phyloP scores from a whole-genome alignment of 2,888 invertebrate species.

The Callyntrura guangdongensis region DNA sequence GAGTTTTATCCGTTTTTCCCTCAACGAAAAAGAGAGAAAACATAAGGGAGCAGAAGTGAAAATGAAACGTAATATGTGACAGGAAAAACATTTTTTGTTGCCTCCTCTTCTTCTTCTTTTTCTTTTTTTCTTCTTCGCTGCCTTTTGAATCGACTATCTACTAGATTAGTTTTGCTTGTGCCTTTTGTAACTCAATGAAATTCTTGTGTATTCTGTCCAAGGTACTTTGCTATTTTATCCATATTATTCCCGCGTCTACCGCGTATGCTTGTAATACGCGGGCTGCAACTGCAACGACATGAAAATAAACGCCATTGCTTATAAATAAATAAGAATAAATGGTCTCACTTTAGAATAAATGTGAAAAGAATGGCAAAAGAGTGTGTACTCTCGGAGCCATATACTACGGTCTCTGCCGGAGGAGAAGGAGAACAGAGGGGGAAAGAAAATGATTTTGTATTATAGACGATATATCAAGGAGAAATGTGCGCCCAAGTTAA shows the following conservation, averaged over 20 bases:
- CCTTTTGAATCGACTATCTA: constrained; percentile 33
- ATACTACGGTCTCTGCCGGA: background rate
- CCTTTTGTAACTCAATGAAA: constrained; percentile 63
- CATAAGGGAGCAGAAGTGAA: constrained; percentile 55
- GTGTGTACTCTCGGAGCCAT: background rate
- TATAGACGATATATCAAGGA: background rate
- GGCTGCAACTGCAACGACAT: constrained; percentile 17
- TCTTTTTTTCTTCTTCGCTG: background rate
- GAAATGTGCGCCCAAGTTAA: constrained; percentile 1
- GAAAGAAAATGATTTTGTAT: constrained; percentile 24
- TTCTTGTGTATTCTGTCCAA: constrained; percentile 34
- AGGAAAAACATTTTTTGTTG: constrained; percentile 70
- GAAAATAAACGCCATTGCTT: constrained; percentile 30
- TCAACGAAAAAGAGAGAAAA: constrained; percentile 50
- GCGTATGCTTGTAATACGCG: background rate
- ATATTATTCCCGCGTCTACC: background rate
- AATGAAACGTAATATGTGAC: constrained; percentile 76
- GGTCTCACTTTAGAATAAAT: constrained; percentile 67
- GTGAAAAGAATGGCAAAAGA: constrained; percentile 52
- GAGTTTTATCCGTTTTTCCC: constrained; percentile 11
- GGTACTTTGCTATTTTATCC: constrained; percentile 46
- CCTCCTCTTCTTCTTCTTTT: constrained; percentile 8
- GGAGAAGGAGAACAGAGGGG: background rate
- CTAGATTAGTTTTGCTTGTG: constrained; percentile 70
- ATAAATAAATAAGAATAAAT: constrained; percentile 72